Evolutionary conservation across 2,113 vertebrate genomes (phyloP), one percentile per base, ranked within the genome.

Genomic region (Passer domesticus): DNA sequence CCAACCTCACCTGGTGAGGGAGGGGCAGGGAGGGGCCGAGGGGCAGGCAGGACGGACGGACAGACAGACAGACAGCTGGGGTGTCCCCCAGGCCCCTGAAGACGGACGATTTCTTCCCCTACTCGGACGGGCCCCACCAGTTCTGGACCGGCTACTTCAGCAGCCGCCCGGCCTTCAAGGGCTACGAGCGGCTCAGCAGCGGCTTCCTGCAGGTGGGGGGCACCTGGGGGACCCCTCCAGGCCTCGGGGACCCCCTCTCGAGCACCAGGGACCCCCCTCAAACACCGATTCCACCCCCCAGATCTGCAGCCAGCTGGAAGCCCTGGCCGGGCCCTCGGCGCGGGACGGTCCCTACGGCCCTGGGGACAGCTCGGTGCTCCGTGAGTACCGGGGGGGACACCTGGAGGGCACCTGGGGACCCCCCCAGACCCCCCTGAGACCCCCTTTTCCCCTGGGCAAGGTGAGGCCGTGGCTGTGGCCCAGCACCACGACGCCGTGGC

Each of bases 131-230:
- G 2, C 96, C 98, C 49, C 98, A 99, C 76, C 92, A 98, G 74
- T 99, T 99, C 97, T 99, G 99, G 99, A 99, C 99, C 0, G 99
- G 99, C 5, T 99, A 97, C 91, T 99, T 99, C 86, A 98, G 98
- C 77, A 99, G 99, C 93, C 98, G 99, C 3, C 99, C 99, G 0
- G 99, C 98, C 0, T 96, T 99, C 83, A 99, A 99, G 89, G 98
- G 98, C 68, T 99, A 99, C 2, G 99, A 99, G 95, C 97, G 99
- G 37, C 94, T 99, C 83, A 99, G 99, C 95, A 98, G 98, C 96
- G 98, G 98, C 94, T 98, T 98, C 62, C 97, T 99, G 79, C 99
- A 99, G 98, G 99, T 99, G 35, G 16, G 62, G 62, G 33, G 2
- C 33, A 31, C 41, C 62, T 22, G 49, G 49, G 49, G 60, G 15